A percentile compares a stretch with the other conserved stretches of the same genome.
Conservation (phyloP, 2,797 vertebrate genomes). For the Pangasius macronema region DNA sequence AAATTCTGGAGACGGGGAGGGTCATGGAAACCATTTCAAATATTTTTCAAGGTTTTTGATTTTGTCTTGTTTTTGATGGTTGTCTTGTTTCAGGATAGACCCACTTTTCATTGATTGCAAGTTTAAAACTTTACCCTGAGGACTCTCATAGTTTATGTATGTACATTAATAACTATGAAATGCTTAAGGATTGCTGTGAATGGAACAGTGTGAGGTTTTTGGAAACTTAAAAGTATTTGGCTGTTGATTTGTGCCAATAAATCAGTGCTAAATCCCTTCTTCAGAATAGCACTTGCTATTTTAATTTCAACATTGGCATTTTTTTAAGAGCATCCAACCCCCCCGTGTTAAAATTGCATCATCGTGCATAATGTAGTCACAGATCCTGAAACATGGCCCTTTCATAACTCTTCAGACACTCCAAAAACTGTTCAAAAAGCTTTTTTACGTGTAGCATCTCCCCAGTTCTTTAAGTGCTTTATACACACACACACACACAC, state of each 20-base stretch:
- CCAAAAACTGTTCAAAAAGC: neutral
- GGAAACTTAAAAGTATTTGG: neutral
- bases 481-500: too few species aligned
- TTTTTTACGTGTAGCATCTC: neutral
- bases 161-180: neutral
- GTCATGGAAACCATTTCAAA: neutral
- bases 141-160: neutral
- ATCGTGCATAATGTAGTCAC: slow-evolving; percentile 2
- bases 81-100: neutral
- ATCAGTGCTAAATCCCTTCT: neutral
- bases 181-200: neutral
- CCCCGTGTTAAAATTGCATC: slow-evolving; percentile 31
- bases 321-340: neutral
- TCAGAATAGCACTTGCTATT: neutral
- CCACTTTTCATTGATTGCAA: neutral
- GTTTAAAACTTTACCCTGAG: neutral
- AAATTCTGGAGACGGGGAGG: neutral
- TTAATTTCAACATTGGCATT: neutral
- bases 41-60: neutral
- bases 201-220: neutral
- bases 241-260: neutral
- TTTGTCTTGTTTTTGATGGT: neutral
- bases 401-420: slow-evolving; percentile 12
- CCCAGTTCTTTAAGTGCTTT: too few species aligned
- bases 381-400: neutral